Evolutionary conservation across 2,888 invertebrate genomes (phyloP), one percentile per base, ranked within the genome.

Genomic region (Metellina segmentata): DNA sequence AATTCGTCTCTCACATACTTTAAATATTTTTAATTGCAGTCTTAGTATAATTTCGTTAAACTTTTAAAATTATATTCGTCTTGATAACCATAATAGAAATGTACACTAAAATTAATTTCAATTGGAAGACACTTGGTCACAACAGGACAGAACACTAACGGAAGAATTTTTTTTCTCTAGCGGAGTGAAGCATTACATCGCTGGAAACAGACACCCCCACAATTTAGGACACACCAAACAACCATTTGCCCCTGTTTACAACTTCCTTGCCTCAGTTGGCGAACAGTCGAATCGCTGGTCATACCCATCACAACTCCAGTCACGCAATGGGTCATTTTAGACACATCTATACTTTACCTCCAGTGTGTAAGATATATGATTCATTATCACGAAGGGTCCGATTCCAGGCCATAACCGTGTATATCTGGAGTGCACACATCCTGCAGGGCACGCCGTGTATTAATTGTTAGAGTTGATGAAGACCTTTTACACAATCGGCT

Each of bases 261-360:
- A 90, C 89, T 90, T 89, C 89, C 89, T 82, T 34, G 82, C 89
- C 53, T 72, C 53, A 34, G 75, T 72, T 51, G 19, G 20, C 52
- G 71, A 71, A 51, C 72, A 51, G 82, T 71, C 72, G 77, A 77
- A 77, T 72, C 72, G 51, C 19, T 52, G 77, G 77, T 19, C 51
- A 19, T 83, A 53, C 74, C 52, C 53, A 74, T 34, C 13, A 34
- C 81, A 48, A 74, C 75, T n/a, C 34, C 6, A 6, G 61, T 70
- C 89, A 90, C 89, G 89, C 89, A 51, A 90, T 49, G 83, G 89
- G 89, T 82, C 82, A 82, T 89, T 89, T 82, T 61, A 82, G 89
- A 78, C 89, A 90, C 89, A 90, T 90, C 89, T 90, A 90, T 90
- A 85, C 89, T 89, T 89, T 89, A 61, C 13, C 61, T 13, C 89